Evolutionary conservation across 2,113 vertebrate genomes (phyloP).

Genomic region (Campylomormyrus numenius): DNA sequence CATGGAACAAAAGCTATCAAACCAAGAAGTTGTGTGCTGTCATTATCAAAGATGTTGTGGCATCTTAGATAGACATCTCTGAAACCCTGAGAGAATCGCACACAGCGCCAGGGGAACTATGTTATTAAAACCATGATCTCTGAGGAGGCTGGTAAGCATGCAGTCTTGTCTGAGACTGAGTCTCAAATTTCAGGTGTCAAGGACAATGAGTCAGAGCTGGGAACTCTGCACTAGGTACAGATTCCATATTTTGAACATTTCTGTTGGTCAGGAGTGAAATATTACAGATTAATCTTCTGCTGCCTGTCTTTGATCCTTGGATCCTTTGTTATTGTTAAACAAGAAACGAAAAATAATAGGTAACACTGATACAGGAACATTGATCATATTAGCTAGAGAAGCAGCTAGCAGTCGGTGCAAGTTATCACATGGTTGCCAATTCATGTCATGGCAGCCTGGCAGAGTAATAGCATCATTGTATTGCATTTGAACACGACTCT

Average conservation of each 20-base stretch:
- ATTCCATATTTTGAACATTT: neutral
- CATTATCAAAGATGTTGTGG: neutral
- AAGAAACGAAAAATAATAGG: neutral
- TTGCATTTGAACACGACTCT: no score
- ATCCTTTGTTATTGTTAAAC: neutral
- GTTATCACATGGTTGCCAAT: neutral
- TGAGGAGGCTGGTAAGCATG: neutral
- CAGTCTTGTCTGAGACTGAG: neutral
- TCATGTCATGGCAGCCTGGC: no score
- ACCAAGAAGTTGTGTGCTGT: neutral
- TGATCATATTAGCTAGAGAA: neutral
- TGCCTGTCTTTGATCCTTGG: neutral
- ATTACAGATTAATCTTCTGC: neutral
- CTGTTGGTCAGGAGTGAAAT: neutral
- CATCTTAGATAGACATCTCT: neutral
- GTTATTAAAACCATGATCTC: neutral
- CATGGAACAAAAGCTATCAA: neutral
- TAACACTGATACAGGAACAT: neutral
- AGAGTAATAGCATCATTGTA: no score
- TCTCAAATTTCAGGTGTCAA: neutral
- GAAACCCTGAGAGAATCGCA: neutral
- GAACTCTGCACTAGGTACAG: neutral
- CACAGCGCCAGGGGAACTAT: neutral
- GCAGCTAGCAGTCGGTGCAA: neutral
- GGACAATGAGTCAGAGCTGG: neutral